Base-by-base conservation (phyloP, 1,140 invertebrate genomes). In the Drosophila pandora region DNA sequence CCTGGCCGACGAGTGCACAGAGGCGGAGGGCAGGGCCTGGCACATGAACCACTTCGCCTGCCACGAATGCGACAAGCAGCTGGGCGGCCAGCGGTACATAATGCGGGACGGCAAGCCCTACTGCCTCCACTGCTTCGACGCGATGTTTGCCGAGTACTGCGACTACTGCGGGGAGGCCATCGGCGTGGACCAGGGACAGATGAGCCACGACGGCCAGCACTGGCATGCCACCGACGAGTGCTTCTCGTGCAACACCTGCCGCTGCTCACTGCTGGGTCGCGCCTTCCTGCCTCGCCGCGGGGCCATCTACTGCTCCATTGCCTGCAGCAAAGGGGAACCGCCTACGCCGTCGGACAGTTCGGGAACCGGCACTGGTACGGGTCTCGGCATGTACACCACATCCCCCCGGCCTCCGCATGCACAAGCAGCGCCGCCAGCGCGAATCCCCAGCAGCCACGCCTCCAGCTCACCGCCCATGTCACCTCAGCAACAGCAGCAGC, bases 11-110 rank as follows among this genome's bases (percentile, higher is more conserved):
- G 98, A 99, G 93, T 99, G 98, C 93, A 99, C 98, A 9, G 98
- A 99, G 92, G 99, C 98, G 1, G 99, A 99, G 91, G 98, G 98
- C 9, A 94, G 97, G 71, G 98, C 98, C 45, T 99, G 98, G 98
- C 98, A 99, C 92, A 99, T 99, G 97, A 96, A 97, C 79, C 98
- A 99, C 92, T 99, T 99, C 92, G 96, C 97, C 2, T 99, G 99
- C 90, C 96, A 97, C 67, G 97, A 99, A 91, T 99, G 99, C 93
- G 96, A 98, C 90, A 93, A 95, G 63, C 97, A 98, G 92, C 94
- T 99, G 25, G 98, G 98, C 4, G 99, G 98, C 0, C 97, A 99
- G 92, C 94, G 98, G 30, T 99, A 99, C 93, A 98, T 99, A 76
- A 99, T 99, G 97, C 93, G 97, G 21, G 97, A 99, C 65, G 96